phyloP scores from a whole-genome alignment of 1,140 invertebrate species.

The Nilaparvata lugens region DNA sequence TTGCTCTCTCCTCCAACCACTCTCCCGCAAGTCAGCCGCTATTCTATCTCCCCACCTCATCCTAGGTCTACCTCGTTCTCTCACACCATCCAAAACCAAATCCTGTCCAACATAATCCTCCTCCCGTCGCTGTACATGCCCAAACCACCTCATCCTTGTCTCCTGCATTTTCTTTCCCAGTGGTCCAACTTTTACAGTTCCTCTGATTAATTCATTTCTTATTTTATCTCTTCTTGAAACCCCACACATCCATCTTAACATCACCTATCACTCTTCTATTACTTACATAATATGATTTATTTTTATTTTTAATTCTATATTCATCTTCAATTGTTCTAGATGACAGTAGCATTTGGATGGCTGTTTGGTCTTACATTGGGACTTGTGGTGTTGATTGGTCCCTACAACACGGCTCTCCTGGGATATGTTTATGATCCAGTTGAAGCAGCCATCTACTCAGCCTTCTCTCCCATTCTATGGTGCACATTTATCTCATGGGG shows the following conservation, averaged over 20 bases:
- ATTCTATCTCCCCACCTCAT: too few relatives aligned
- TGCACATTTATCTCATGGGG: conserved; percentile 51
- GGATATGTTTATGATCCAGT: conserved; percentile 49
- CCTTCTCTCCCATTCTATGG: conserved; percentile 51
- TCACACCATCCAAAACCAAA: too few relatives aligned
- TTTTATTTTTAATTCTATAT: neutral
- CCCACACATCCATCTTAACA: too few relatives aligned
- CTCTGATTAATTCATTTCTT: neutral
- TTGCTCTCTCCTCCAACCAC: too few relatives aligned
- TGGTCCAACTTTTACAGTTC: too few relatives aligned
- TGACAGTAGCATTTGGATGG: conserved; percentile 43
- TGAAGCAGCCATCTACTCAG: conserved; percentile 52
- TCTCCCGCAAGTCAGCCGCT: too few relatives aligned
- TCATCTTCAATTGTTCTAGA: conserved; percentile 31
- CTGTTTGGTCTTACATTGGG: conserved; percentile 39
- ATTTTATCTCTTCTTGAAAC: neutral
- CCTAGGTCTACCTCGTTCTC: too few relatives aligned
- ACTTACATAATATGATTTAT: neutral
- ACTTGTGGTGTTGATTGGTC: conserved; percentile 47
- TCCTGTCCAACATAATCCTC: too few relatives aligned
- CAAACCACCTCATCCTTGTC: too few relatives aligned
- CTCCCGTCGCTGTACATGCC: too few relatives aligned
- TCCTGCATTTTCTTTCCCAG: too few relatives aligned
- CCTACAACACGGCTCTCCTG: conserved; percentile 43
- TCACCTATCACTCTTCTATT: neutral